Percentiles rank a stretch among this genome's conserved stretches.
phyloP scores from a whole-genome alignment of 2,113 vertebrate species.

The Amazona vittata region DNA sequence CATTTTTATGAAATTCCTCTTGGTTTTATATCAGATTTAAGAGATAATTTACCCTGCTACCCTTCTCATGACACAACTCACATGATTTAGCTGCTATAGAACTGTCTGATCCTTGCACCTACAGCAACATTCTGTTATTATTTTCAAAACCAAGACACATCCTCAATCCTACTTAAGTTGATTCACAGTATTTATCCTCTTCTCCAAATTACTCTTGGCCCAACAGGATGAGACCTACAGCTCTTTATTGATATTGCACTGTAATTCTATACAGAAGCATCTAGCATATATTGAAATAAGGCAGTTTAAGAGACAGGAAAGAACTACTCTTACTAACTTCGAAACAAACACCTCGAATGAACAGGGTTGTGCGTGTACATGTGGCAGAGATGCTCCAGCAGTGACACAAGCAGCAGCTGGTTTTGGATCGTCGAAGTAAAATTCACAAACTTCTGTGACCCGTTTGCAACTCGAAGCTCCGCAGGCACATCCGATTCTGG shows the following conservation, averaged over 20 bases:
- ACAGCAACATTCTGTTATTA: background rate
- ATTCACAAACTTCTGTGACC: conserved; percentile 78
- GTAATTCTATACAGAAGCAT: background rate
- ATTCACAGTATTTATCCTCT: background rate
- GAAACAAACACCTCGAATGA: conserved; percentile 87
- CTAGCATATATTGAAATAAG: fast-evolving
- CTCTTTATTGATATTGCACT: background rate
- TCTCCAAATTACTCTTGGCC: background rate
- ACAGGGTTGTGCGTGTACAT: conserved; percentile 87
- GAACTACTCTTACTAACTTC: conserved; percentile 77
- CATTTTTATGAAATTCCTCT: background rate
- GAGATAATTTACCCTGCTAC: background rate
- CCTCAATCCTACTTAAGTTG: background rate
- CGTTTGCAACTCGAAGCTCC: conserved; percentile 78
- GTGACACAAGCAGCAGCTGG: conserved; percentile 90
- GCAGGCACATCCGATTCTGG: conserved; percentile 87
- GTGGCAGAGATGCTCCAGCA: conserved; percentile 93
- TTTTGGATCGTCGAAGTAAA: conserved; percentile 91
- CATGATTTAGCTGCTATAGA: background rate
- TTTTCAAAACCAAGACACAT: background rate
- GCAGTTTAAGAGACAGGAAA: background rate
- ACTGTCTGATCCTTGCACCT: background rate
- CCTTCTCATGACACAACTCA: background rate
- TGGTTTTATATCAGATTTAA: background rate
- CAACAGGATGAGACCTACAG: background rate